A percentile compares a stretch with the other conserved stretches of the same genome.
These are phyloP conservation scores for Neocrepidodera transversa DNA, from an alignment of 2,888 invertebrate species.

Conservation along the genomic window DNA sequence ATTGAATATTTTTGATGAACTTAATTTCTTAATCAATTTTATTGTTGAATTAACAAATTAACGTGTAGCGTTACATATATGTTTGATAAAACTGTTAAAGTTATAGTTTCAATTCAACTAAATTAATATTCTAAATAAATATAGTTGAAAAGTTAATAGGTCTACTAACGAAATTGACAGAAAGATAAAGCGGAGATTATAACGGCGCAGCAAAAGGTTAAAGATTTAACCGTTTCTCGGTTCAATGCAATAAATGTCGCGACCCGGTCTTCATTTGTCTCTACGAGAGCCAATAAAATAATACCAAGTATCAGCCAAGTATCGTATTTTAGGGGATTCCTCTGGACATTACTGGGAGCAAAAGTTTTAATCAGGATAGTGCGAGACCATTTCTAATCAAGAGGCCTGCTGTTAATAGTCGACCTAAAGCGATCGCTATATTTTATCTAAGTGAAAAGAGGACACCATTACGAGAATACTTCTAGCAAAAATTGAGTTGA, in stretches of 20 bases:
- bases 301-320: conserved; percentile 57
- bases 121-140: too few species aligned
- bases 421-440: conserved; percentile 25
- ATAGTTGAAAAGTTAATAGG: too few species aligned
- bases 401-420: conserved; percentile 54
- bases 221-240: conserved; percentile 22
- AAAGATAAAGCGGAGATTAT: too few species aligned
- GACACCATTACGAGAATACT: background rate
- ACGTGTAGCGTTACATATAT: too few species aligned
- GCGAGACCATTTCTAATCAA: conserved; percentile 59
- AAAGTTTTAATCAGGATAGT: conserved; percentile 55
- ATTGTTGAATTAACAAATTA: too few species aligned
- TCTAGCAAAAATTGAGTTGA: background rate
- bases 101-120: too few species aligned
- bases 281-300: conserved; percentile 61
- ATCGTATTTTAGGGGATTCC: conserved; percentile 50
- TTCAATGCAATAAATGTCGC: conserved; percentile 59
- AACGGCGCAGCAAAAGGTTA: conserved; percentile 8
- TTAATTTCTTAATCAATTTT: too few species aligned
- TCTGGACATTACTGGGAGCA: conserved; percentile 57
- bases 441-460: conserved; percentile 20
- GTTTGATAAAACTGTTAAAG: too few species aligned
- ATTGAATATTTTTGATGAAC: too few species aligned
- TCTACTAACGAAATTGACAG: too few species aligned
- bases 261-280: conserved; percentile 62